These are phyloP conservation scores for Falco naumanni DNA, from an alignment of 2,797 vertebrate species.

Conservation along the genomic window DNA sequence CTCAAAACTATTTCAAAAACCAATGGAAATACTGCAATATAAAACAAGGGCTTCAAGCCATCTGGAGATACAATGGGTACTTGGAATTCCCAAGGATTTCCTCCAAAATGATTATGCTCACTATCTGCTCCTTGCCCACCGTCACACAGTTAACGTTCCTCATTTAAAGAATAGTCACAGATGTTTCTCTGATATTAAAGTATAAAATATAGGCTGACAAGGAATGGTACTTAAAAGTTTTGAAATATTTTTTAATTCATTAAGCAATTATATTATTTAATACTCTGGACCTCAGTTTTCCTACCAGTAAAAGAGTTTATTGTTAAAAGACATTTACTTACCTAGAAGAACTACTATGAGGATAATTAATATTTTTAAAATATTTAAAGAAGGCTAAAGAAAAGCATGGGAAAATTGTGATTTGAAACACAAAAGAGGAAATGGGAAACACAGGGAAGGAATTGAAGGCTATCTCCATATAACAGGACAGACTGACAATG, in stretches of 20 bases:
- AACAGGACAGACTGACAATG: not conserved
- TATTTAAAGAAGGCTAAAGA: not conserved
- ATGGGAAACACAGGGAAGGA: not conserved
- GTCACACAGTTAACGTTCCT: not conserved
- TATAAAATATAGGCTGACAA: not conserved
- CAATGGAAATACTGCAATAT: not conserved
- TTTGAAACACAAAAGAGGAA: not conserved
- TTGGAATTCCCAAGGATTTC: slow-evolving; percentile 4
- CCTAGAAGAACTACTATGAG: not conserved
- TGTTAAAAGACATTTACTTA: not conserved
- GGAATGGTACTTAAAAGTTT: not conserved
- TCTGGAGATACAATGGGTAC: not conserved
- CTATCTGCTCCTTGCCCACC: not conserved
- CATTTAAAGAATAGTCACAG: not conserved
- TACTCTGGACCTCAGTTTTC: not conserved
- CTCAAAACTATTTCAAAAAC: not conserved
- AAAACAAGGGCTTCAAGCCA: not conserved
- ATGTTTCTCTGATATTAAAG: not conserved
- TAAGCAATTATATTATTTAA: not conserved
- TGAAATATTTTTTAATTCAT: not conserved
- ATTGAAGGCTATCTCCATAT: not conserved
- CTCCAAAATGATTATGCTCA: not conserved
- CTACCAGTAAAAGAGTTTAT: not conserved
- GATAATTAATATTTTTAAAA: not conserved
- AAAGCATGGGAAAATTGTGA: not conserved